Evolutionary conservation across 1,140 invertebrate genomes (phyloP), one percentile per base, ranked within the genome.

Genomic region (Diorhabda elongata): DNA sequence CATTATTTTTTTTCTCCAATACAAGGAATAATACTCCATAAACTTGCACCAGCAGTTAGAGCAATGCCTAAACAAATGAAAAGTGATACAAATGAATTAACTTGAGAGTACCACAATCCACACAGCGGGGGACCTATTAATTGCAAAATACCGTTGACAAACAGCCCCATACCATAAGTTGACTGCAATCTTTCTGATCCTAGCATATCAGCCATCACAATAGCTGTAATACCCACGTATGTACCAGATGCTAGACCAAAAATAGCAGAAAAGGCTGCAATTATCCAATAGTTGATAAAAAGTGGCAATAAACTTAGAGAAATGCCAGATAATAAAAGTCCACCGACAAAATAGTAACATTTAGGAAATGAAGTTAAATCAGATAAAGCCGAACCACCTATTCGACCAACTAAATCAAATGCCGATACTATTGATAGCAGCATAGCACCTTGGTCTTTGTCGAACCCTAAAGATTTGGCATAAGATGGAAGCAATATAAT

Each of bases 201-300:
- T 2, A 95, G 77, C 87, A 93, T 89, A 79, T 94, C 92, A 0
- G 91, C 91, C 90, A 94, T 92, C 0, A 93, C 91, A 43, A 94
- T 88, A 2, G 92, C 92, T 2, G 91, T 93, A 2, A 94, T 88
- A 9, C 92, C 92, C 0, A 93, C 90, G 77, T 93, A 94, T n/a
- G 90, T 87, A n/a, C 92, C 92, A 0, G 92, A 93, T 5, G 91
- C 88, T 3, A 95, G 80, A 1, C 92, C 92, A 77, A 94, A 94
- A 2, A 91, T 76, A 2, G 87, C 87, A 80, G 92, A 94, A 74
- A 88, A 90, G 7, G 85, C 82, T 47, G 89, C 86, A 2, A 93
- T 82, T 9, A 83, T 81, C 3, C 78, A 73, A 78, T 88, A 89
- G 52, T 81, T 83, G 0, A 76, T 80, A 2, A 87, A 85, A 11